phyloP scores from a whole-genome alignment of 2,888 invertebrate genomes.

The Archips xylosteana region DNA sequence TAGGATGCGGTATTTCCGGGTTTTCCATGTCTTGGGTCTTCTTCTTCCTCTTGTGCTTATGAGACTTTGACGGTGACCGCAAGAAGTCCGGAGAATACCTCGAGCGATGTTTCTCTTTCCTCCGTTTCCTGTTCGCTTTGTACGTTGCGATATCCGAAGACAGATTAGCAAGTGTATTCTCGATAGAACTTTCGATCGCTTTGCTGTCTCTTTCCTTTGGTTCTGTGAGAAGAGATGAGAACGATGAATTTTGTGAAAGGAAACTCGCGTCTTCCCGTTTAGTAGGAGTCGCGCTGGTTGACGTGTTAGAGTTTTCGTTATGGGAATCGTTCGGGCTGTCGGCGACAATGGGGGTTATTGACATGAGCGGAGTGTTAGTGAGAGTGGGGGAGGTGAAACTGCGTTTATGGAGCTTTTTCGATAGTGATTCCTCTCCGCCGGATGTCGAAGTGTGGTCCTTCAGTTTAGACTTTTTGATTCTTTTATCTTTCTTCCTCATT shows the following conservation, averaged over 20 bases:
- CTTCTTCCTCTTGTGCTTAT: slow-evolving; percentile 93
- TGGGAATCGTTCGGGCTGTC: slow-evolving; percentile 82
- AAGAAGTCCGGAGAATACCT: slow-evolving; percentile 89
- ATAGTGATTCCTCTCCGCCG: slow-evolving; percentile 60
- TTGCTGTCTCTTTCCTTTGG: slow-evolving; percentile 77
- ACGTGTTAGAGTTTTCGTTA: slow-evolving; percentile 80
- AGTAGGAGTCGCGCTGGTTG: slow-evolving; percentile 61
- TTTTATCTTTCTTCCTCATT: slow-evolving; percentile 74
- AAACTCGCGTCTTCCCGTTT: slow-evolving; percentile 63
- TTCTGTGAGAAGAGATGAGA: slow-evolving; percentile 78
- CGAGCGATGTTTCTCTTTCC: slow-evolving; percentile 91
- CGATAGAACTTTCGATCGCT: slow-evolving; percentile 78
- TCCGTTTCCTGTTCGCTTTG: slow-evolving; percentile 88
- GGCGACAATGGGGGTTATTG: slow-evolving; percentile 81
- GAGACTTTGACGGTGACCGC: slow-evolving; percentile 89
- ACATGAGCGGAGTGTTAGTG: slow-evolving; percentile 83
- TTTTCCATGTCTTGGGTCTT: slow-evolving; percentile 89
- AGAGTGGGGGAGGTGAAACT: slow-evolving; percentile 81
- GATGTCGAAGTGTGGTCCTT: slow-evolving; percentile 63
- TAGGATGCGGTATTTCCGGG: slow-evolving; percentile 86
- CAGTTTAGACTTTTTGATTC: slow-evolving; percentile 71
- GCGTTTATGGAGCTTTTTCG: slow-evolving; percentile 75
- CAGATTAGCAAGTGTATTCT: slow-evolving; percentile 76
- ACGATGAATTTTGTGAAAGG: slow-evolving; percentile 74
- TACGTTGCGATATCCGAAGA: slow-evolving; percentile 82